Evolutionary conservation across 1,140 invertebrate species (phyloP).

Genomic region (Nasonia giraulti): DNA sequence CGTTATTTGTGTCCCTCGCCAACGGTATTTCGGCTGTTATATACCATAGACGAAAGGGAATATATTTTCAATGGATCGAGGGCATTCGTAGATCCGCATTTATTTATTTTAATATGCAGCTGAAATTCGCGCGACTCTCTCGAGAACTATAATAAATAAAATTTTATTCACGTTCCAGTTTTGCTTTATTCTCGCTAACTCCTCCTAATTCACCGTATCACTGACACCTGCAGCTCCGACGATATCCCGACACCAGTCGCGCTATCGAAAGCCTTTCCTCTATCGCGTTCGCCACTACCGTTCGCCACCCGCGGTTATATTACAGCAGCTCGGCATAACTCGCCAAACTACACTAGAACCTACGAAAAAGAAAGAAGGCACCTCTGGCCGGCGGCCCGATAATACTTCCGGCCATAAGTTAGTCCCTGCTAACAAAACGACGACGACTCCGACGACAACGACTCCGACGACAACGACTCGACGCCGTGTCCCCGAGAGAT

Average conservation of each 20-base stretch:
- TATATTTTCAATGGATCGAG: neutral
- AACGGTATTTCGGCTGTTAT: neutral
- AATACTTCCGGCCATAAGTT: conserved; percentile 63
- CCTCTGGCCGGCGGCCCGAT: conserved; percentile 49
- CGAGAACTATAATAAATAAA: neutral
- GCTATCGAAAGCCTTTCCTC: neutral
- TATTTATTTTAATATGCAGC: neutral
- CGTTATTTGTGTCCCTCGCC: neutral
- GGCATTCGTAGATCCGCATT: neutral
- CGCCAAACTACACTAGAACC: neutral
- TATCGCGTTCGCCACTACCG: neutral
- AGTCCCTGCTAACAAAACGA: conserved; percentile 35
- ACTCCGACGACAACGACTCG: conserved; percentile 1
- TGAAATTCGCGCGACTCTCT: neutral
- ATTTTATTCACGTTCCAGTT: neutral
- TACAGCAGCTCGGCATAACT: neutral
- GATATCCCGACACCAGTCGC: neutral
- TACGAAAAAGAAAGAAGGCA: neutral
- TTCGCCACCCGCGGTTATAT: neutral
- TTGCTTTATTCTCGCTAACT: neutral
- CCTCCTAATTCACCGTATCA: neutral
- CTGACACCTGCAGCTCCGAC: too few relatives aligned
- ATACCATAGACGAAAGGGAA: neutral
- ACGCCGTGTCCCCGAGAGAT: neutral
- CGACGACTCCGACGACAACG: neutral